A percentile compares a stretch with the other conserved stretches of the same genome.
Evolutionary conservation across 2,113 vertebrate species (phyloP).

Genomic region (Eclectus roratus): DNA sequence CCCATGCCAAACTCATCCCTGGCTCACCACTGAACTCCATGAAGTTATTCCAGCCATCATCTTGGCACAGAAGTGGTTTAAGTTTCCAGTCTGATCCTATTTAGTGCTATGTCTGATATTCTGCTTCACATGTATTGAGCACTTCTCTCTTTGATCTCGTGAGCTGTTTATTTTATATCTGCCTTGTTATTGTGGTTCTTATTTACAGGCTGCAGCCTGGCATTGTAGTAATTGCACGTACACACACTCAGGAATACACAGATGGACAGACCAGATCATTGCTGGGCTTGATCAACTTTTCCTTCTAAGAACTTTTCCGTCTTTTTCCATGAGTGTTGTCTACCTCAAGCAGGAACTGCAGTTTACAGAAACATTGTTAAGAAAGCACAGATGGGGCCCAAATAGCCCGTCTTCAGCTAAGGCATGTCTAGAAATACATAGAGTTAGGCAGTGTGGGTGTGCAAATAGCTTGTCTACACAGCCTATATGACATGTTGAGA

Average conservation of each 20-base stretch:
- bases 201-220: slow-evolving; percentile 26
- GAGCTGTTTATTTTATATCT: slow-evolving; percentile 46
- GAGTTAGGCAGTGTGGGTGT: neutral
- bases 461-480: neutral
- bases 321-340: neutral
- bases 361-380: neutral
- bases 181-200: slow-evolving; percentile 27
- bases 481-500: neutral
- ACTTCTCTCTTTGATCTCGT: neutral
- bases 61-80: neutral
- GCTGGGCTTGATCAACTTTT: neutral
- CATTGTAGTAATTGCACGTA: neutral
- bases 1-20: neutral
- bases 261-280: neutral
- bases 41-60: neutral
- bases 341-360: neutral
- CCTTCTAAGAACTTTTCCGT: neutral
- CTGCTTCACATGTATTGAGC: neutral
- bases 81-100: slow-evolving; percentile 1
- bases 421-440: neutral
- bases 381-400: neutral
- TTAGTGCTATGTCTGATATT: neutral
- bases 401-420: neutral
- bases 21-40: neutral
- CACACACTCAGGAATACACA: neutral